Conservation (phyloP, 2,797 vertebrate species). For the Crypturellus tataupa region DNA sequence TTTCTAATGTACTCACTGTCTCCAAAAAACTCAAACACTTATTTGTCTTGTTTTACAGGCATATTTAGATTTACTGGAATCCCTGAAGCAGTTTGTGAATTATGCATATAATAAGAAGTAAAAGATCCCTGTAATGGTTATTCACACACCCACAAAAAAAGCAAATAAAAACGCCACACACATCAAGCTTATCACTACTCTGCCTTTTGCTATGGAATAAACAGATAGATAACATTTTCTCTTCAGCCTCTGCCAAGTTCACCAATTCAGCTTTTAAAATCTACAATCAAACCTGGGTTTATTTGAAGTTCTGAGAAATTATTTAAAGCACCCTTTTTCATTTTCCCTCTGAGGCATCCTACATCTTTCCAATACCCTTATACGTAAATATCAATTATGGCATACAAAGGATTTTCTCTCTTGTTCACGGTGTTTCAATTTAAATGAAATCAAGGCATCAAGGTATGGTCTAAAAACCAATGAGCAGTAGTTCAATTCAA, state of each 20-base stretch:
- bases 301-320: constrained; percentile 38
- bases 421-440: background rate
- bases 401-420: background rate
- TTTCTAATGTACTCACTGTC: background rate
- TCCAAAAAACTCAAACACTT: background rate
- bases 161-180: background rate
- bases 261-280: constrained; percentile 3
- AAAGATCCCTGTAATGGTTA: background rate
- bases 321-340: constrained; percentile 6
- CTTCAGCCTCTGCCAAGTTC: background rate
- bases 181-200: constrained; percentile 18
- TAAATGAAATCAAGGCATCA: background rate
- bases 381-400: background rate
- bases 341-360: background rate
- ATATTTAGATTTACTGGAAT: constrained; percentile 5
- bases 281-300: background rate
- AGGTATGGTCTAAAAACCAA: background rate
- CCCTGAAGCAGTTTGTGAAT: constrained; percentile 21
- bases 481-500: background rate
- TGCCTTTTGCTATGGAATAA: constrained; percentile 9
- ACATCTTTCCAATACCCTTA: constrained; percentile 15
- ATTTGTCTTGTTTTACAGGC: background rate
- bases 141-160: background rate
- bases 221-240: constrained; percentile 10
- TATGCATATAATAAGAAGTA: background rate